Conservation (phyloP, 2,113 vertebrate genomes). For the Pseudorhombus dupliciocellatus region DNA sequence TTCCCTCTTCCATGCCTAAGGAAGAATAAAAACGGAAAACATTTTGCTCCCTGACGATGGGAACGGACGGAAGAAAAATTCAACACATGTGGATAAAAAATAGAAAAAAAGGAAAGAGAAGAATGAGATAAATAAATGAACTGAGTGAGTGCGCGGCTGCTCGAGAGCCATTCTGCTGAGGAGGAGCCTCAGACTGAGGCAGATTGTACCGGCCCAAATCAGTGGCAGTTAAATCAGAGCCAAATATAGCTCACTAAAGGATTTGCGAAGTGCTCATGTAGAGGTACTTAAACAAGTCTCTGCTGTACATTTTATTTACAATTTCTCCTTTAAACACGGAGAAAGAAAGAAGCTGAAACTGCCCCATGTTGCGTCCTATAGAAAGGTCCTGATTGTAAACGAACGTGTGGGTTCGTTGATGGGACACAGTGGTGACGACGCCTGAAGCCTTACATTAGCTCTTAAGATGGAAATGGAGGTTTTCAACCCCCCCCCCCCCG, state of each 20-base stretch:
- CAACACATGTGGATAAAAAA: slow-evolving; percentile 10
- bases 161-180: slow-evolving; percentile 61
- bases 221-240: slow-evolving; percentile 32
- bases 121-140: neutral
- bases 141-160: slow-evolving; percentile 33
- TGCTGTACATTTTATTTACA: slow-evolving; percentile 45
- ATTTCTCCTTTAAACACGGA: slow-evolving; percentile 31
- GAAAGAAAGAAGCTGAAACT: slow-evolving; percentile 9
- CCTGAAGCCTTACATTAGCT: slow-evolving; percentile 70
- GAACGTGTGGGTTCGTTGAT: slow-evolving; percentile 44
- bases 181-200: slow-evolving; percentile 26
- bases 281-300: slow-evolving; percentile 26
- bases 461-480: slow-evolving; percentile 51
- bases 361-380: slow-evolving; percentile 27
- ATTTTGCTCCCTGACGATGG: neutral
- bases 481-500: slow-evolving; percentile 33
- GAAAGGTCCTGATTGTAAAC: slow-evolving; percentile 55
- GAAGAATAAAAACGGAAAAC: neutral
- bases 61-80: slow-evolving; percentile 1
- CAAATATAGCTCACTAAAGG: slow-evolving; percentile 48
- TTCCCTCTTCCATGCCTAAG: neutral
- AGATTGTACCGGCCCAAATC: slow-evolving; percentile 20
- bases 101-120: neutral
- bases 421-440: slow-evolving; percentile 49
- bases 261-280: slow-evolving; percentile 31